These are phyloP conservation scores for Parus major DNA, from an alignment of 2,113 vertebrate genomes.

Conservation along the genomic window DNA sequence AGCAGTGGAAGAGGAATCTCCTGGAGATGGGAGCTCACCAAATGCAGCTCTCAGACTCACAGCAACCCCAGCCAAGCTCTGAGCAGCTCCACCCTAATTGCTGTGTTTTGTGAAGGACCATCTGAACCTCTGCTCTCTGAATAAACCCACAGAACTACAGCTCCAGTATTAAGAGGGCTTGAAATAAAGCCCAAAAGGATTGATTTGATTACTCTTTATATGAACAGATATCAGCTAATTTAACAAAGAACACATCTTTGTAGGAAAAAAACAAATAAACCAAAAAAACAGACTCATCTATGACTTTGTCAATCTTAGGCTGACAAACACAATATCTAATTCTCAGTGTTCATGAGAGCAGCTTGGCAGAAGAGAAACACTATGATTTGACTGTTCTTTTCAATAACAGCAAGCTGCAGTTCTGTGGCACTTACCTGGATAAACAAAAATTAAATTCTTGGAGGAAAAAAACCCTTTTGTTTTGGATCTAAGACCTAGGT, in stretches of 20 bases:
- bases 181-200: neutral
- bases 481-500: neutral
- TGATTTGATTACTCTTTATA: neutral
- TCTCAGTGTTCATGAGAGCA: neutral
- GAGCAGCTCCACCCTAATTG: neutral
- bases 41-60: neutral
- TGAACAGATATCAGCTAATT: neutral
- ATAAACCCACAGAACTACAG: neutral
- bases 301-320: neutral
- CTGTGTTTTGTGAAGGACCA: neutral
- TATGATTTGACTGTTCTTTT: constrained; percentile 15
- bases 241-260: neutral
- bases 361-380: neutral
- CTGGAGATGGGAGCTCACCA: neutral
- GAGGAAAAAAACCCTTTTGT: neutral
- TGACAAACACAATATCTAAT: neutral
- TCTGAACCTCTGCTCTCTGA: neutral
- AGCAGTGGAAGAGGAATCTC: neutral
- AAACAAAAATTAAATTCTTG: neutral
- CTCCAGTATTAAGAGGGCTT: neutral
- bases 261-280: neutral
- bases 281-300: neutral
- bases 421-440: neutral
- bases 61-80: neutral
- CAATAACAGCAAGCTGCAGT: neutral